Percentiles rank a stretch among this genome's conserved stretches.
Conservation (phyloP, 2,888 invertebrate species). For the Molorchus minor region DNA sequence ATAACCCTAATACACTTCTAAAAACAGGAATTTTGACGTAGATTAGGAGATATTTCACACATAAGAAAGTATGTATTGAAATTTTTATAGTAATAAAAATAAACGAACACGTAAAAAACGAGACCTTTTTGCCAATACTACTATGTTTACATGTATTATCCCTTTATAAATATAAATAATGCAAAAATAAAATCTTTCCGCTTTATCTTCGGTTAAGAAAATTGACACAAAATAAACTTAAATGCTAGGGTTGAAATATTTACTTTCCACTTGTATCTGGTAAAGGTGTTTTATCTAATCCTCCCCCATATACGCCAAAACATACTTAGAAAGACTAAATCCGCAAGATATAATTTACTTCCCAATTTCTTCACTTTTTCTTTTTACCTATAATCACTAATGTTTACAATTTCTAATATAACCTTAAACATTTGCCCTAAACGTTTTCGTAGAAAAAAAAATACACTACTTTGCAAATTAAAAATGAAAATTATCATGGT, state of each 20-base stretch:
- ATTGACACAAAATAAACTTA: constrained; percentile 18
- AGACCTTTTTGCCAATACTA: constrained; percentile 11
- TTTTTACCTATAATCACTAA: no score
- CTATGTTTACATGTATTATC: constrained; percentile 8
- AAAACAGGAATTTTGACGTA: not conserved
- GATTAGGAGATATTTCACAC: constrained; percentile 19
- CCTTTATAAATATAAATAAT: not conserved
- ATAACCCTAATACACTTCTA: not conserved
- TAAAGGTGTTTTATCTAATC: no score
- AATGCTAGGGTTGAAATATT: constrained; percentile 9
- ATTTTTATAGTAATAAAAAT: constrained; percentile 14
- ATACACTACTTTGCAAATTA: no score
- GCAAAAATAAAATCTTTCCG: constrained; percentile 1
- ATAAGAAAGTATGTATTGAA: constrained; percentile 1
- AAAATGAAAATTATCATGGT: no score
- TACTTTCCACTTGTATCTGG: no score
- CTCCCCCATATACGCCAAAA: no score
- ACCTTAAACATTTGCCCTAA: no score
- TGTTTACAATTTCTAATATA: no score
- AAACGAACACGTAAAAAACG: constrained; percentile 22
- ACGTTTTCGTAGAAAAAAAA: no score
- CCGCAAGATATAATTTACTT: no score
- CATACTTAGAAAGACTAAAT: no score
- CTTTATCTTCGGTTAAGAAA: constrained; percentile 12
- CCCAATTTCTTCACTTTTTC: no score